Evolutionary conservation across 2,797 vertebrate species (phyloP).

Genomic region (Arnoldichthys spilopterus): DNA sequence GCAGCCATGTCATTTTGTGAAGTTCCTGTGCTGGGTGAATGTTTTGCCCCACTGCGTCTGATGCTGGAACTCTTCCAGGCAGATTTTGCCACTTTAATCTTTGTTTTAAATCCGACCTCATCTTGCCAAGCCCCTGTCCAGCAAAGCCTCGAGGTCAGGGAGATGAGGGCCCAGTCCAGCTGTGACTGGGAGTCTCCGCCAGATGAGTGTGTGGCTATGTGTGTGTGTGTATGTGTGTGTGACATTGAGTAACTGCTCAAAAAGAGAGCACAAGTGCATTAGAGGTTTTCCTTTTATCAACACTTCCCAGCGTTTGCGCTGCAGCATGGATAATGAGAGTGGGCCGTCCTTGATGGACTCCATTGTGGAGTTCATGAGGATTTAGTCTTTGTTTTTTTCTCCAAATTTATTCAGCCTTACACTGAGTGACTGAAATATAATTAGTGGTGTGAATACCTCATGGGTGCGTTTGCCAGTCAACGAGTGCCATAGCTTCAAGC

Average conservation of each 20-base stretch:
- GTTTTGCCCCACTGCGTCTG: slow-evolving; percentile 49
- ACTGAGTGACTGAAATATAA: slow-evolving; percentile 39
- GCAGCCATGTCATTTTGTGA: background rate
- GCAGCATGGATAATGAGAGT: slow-evolving; percentile 28
- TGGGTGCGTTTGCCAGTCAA: slow-evolving; percentile 25
- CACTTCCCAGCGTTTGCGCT: slow-evolving; percentile 9
- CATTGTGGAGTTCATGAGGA: slow-evolving; percentile 32
- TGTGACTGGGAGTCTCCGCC: slow-evolving; percentile 62
- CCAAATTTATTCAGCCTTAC: slow-evolving; percentile 18
- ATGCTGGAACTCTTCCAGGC: slow-evolving; percentile 66
- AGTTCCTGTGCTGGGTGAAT: background rate
- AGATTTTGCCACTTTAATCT: slow-evolving; percentile 73
- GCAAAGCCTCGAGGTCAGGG: slow-evolving; percentile 64
- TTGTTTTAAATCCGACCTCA: slow-evolving; percentile 71
- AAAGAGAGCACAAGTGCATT: slow-evolving; percentile 16
- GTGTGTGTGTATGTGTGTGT: slow-evolving; percentile 32
- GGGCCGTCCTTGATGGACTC: slow-evolving; percentile 11
- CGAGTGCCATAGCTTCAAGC: background rate
- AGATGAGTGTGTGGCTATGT: slow-evolving; percentile 48
- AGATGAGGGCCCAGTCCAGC: slow-evolving; percentile 61
- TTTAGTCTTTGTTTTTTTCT: slow-evolving; percentile 40
- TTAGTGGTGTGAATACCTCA: slow-evolving; percentile 27
- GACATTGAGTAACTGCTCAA: slow-evolving; percentile 4
- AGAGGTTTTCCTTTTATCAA: slow-evolving; percentile 13
- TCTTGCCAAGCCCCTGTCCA: slow-evolving; percentile 57